These are phyloP conservation scores for Dermatemys mawii DNA, from an alignment of 2,113 vertebrate species.

Conservation along the genomic window DNA sequence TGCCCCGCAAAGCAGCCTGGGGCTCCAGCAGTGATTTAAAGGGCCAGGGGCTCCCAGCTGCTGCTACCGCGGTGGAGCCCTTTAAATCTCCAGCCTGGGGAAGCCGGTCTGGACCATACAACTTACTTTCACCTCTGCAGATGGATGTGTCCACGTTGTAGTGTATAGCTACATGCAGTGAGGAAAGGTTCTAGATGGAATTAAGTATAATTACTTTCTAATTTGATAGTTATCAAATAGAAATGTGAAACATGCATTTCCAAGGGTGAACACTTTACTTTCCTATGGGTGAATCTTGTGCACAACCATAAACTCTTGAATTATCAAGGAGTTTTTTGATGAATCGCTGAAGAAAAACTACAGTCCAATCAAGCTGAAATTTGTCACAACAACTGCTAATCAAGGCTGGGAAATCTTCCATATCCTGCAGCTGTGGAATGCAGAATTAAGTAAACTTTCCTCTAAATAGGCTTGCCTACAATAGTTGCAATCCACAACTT, in stretches of 20 bases:
- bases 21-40: too few relatives aligned
- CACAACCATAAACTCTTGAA: not conserved
- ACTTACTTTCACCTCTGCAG: too few relatives aligned
- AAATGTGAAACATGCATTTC: not conserved
- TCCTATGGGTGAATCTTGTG: not conserved
- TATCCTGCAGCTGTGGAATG: not conserved
- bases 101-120: too few relatives aligned
- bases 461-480: not conserved
- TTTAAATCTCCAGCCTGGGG: too few relatives aligned
- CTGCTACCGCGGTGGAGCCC: too few relatives aligned
- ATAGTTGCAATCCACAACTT: not conserved
- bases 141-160: not conserved
- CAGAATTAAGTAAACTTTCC: not conserved
- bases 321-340: accelerated
- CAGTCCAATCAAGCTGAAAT: not conserved
- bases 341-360: not conserved
- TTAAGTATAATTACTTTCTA: not conserved
- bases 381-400: not conserved
- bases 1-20: too few relatives aligned
- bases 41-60: too few relatives aligned
- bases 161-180: not conserved
- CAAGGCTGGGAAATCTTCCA: not conserved
- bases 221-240: not conserved
- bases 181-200: not conserved
- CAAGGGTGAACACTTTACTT: not conserved